Evolutionary conservation across 2,797 vertebrate species (phyloP).

Genomic region (Delichon dasypus): DNA sequence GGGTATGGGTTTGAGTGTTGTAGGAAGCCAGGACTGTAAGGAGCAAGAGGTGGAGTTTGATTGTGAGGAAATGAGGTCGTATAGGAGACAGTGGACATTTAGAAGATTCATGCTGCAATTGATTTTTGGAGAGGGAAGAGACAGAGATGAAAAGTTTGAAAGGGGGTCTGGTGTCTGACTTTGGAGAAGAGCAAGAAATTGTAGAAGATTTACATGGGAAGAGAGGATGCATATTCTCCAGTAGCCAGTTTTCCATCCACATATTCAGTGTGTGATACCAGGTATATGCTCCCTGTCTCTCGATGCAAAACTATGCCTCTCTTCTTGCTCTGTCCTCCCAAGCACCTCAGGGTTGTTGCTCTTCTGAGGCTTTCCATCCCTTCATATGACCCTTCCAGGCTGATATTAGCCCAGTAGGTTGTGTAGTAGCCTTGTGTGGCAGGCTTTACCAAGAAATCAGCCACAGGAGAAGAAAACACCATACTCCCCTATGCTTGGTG

Average conservation of each 20-base stretch:
- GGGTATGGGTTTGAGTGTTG: not conserved
- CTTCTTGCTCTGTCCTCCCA: not conserved
- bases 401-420: not conserved
- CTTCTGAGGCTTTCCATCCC: not conserved
- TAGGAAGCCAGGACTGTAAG: not conserved
- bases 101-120: not conserved
- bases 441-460: not conserved
- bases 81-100: not conserved
- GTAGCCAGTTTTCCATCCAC: not conserved
- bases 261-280: not conserved
- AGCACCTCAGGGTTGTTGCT: not conserved
- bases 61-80: not conserved
- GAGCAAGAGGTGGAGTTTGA: not conserved
- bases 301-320: not conserved
- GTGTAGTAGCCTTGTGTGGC: not conserved
- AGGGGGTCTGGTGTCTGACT: not conserved
- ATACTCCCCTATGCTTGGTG: accelerated
- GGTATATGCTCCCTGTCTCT: not conserved
- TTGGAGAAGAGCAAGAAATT: not conserved
- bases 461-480: not conserved
- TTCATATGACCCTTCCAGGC: not conserved
- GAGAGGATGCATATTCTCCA: not conserved
- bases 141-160: not conserved
- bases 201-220: not conserved
- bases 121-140: not conserved